Evolutionary conservation across 2,888 invertebrate species (phyloP).

Genomic region (Leucoptera coffeella): DNA sequence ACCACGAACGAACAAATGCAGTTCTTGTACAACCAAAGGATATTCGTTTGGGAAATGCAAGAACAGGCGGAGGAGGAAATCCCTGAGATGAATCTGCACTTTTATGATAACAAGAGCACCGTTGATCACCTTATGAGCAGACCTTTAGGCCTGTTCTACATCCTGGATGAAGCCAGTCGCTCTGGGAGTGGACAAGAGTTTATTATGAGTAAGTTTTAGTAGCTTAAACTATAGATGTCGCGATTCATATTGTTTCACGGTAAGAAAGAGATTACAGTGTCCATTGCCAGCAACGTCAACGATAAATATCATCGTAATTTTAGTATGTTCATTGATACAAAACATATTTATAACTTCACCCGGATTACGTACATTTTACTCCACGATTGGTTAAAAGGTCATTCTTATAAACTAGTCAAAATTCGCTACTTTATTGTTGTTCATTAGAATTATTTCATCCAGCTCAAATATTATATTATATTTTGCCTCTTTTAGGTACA

Average conservation of each 20-base stretch:
- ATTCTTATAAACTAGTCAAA: no score
- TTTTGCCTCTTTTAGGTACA: conserved; percentile 38
- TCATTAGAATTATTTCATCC: no score
- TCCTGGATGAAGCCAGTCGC: conserved; percentile 84
- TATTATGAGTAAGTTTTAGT: conserved; percentile 57
- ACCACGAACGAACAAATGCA: conserved; percentile 90
- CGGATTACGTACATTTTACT: no score
- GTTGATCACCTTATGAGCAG: conserved; percentile 83
- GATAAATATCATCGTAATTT: no score
- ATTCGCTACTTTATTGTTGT: no score
- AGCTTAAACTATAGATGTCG: not conserved
- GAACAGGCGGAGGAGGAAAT: conserved; percentile 75
- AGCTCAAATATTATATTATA: no score
- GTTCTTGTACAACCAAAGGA: conserved; percentile 85
- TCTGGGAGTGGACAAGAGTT: conserved; percentile 63
- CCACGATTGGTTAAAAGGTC: no score
- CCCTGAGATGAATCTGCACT: conserved; percentile 63
- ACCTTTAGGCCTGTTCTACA: conserved; percentile 74
- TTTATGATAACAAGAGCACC: conserved; percentile 82
- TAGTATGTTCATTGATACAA: no score
- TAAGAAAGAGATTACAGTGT: no score
- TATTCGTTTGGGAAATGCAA: conserved; percentile 88
- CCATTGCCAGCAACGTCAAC: no score
- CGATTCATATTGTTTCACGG: no score
- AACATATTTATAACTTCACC: no score